Evolutionary conservation across 2,113 vertebrate species (phyloP).

Genomic region (Macrotus californicus): DNA sequence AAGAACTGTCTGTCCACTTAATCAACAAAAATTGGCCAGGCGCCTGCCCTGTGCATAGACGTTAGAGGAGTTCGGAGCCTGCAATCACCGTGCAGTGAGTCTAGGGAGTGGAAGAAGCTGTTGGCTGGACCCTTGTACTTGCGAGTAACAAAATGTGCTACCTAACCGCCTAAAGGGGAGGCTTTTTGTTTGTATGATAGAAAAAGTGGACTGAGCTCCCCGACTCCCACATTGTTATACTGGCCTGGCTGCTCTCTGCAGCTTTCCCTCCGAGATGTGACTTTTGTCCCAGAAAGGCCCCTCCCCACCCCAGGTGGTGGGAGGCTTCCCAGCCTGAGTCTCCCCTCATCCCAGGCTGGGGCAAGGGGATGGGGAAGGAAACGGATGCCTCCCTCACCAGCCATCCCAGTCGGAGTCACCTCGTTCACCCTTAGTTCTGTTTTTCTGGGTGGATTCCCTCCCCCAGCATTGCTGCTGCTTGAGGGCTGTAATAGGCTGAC

Average conservation of each 20-base stretch:
- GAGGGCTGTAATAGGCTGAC: background rate
- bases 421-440: background rate
- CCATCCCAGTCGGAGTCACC: background rate
- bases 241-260: background rate
- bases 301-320: too few relatives aligned
- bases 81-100: accelerated
- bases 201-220: background rate
- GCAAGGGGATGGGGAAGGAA: background rate
- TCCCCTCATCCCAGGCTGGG: background rate
- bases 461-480: background rate
- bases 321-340: background rate
- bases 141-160: background rate
- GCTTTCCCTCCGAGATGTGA: background rate
- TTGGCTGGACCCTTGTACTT: background rate
- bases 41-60: background rate
- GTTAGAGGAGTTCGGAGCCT: background rate
- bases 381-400: background rate
- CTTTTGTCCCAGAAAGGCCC: background rate
- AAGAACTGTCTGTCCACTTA: background rate
- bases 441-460: background rate
- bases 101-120: background rate
- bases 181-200: background rate
- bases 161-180: background rate
- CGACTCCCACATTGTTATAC: background rate
- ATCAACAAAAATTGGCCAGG: background rate